Percentiles rank a stretch among this genome's conserved stretches.
Conservation (phyloP, 2,888 invertebrate genomes). For the Petrophora chlorosata region DNA sequence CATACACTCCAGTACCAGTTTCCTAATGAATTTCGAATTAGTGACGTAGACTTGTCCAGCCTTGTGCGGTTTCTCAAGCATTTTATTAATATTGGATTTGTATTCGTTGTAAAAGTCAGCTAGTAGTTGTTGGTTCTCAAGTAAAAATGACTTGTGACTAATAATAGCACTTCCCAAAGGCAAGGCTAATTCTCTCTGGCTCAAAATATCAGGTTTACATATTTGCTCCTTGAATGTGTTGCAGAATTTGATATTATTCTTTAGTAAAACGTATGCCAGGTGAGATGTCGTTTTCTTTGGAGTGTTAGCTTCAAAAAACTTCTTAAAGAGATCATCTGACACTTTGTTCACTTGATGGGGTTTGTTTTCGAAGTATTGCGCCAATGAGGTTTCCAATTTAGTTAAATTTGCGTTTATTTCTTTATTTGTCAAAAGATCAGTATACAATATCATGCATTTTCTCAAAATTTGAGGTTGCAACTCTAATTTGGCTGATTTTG, state of each 20-base stretch:
- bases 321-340: slow-evolving; percentile 77
- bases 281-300: slow-evolving; percentile 83
- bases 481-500: slow-evolving; percentile 56
- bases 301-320: slow-evolving; percentile 77
- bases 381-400: slow-evolving; percentile 80
- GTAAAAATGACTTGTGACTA: slow-evolving; percentile 63
- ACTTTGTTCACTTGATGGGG: slow-evolving; percentile 83
- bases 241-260: slow-evolving; percentile 76
- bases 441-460: slow-evolving; percentile 71
- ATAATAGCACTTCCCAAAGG: slow-evolving; percentile 82
- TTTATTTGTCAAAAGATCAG: slow-evolving; percentile 65
- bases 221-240: slow-evolving; percentile 75
- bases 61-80: slow-evolving; percentile 88
- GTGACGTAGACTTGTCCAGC: slow-evolving; percentile 86
- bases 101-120: slow-evolving; percentile 83
- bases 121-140: slow-evolving; percentile 74
- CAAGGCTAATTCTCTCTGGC: slow-evolving; percentile 86
- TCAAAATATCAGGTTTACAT: slow-evolving; percentile 67
- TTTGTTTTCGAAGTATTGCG: slow-evolving; percentile 84
- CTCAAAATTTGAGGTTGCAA: slow-evolving; percentile 61
- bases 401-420: slow-evolving; percentile 74
- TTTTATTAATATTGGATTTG: slow-evolving; percentile 85
- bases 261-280: slow-evolving; percentile 83
- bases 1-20: slow-evolving; percentile 85
- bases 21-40: slow-evolving; percentile 82